A percentile compares a stretch with the other conserved stretches of the same genome.
phyloP scores from a whole-genome alignment of 2,888 invertebrate genomes.

The Yponomeuta plumbellus region DNA sequence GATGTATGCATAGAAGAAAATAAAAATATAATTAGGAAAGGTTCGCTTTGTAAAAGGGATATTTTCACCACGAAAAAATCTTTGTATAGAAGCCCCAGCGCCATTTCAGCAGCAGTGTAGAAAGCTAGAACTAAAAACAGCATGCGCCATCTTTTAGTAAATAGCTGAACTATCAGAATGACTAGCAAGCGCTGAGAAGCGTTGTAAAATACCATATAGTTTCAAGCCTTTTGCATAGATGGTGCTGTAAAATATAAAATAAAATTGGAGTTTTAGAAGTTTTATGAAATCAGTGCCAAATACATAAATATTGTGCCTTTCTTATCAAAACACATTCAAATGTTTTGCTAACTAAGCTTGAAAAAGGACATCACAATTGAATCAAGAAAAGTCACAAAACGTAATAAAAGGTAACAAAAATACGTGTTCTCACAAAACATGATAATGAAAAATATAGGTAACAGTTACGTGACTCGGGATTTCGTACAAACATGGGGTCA shows the following conservation, averaged over 20 bases:
- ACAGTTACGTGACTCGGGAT: too few relatives aligned
- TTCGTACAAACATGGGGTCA: conserved; percentile 18
- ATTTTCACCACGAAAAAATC: neutral
- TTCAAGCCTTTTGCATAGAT: neutral
- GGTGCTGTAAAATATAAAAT: neutral
- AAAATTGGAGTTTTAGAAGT: neutral
- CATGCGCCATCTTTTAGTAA: neutral
- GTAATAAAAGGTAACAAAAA: neutral
- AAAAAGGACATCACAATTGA: neutral
- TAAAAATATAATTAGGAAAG: too few relatives aligned
- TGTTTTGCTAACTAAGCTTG: too few relatives aligned
- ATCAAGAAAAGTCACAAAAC: neutral
- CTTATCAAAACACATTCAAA: too few relatives aligned
- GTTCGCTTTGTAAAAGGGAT: neutral
- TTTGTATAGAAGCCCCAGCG: neutral
- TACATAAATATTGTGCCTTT: too few relatives aligned
- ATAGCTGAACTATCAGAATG: neutral
- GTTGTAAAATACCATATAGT: neutral
- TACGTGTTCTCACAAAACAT: neutral
- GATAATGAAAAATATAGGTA: neutral
- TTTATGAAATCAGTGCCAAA: neutral
- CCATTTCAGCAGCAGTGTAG: neutral
- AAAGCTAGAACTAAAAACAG: neutral
- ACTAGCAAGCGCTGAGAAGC: neutral
- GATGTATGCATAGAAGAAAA: too few relatives aligned